A percentile compares a stretch with the other conserved stretches of the same genome.
phyloP scores from a whole-genome alignment of 2,888 invertebrate genomes.

The Patella depressa region DNA sequence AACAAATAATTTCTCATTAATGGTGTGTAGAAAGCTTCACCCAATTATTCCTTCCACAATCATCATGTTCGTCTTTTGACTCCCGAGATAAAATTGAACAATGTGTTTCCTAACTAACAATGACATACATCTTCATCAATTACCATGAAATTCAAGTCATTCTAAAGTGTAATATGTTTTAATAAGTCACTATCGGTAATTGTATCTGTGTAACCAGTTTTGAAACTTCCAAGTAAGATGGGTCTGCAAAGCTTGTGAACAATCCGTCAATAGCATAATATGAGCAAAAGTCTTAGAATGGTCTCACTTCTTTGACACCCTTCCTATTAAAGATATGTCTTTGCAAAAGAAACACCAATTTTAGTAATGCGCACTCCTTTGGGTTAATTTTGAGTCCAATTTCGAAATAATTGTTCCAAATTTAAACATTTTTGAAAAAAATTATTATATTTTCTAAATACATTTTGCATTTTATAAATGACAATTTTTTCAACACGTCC shows the following conservation, averaged over 20 bases:
- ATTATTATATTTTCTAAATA: constrained; percentile 3
- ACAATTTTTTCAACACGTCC: neutral
- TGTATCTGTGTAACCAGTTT: neutral
- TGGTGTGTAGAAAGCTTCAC: too few species aligned
- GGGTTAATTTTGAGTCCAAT: neutral
- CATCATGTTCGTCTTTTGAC: too few species aligned
- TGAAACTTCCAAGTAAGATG: neutral
- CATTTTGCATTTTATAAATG: neutral
- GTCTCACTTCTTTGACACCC: neutral
- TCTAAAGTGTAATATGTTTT: too few species aligned
- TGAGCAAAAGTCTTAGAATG: neutral
- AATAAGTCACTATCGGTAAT: too few species aligned
- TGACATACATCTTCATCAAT: too few species aligned
- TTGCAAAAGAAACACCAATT: neutral
- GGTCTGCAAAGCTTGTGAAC: neutral
- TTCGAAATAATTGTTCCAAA: neutral
- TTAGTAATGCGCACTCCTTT: neutral
- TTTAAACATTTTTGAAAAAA: neutral
- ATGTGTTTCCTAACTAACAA: too few species aligned
- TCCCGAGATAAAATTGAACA: too few species aligned
- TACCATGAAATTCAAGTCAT: too few species aligned
- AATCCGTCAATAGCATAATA: neutral
- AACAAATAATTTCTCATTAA: too few species aligned
- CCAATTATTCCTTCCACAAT: too few species aligned
- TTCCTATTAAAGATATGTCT: neutral